A percentile compares a stretch with the other conserved stretches of the same genome.
phyloP scores from a whole-genome alignment of 2,888 invertebrate species.

The Limnephilus marmoratus region DNA sequence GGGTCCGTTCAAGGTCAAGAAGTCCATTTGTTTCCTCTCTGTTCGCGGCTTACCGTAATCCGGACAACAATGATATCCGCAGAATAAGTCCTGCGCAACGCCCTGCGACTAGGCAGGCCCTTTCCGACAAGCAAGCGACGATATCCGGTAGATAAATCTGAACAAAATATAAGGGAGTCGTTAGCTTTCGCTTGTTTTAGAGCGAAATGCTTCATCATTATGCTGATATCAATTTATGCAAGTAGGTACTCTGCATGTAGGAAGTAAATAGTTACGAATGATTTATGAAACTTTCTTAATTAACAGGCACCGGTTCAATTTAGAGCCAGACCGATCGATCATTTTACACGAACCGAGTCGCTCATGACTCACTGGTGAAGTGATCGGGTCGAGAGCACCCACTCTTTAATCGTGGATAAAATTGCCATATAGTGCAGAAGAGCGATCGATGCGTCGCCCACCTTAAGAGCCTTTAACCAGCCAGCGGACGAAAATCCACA shows the following conservation, averaged over 20 bases:
- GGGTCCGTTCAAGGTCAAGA: conserved; percentile 27
- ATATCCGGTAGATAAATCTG: conserved; percentile 13
- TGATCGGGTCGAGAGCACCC: too few species aligned
- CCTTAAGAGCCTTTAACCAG: too few species aligned
- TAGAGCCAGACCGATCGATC: too few species aligned
- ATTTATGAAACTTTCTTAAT: too few species aligned
- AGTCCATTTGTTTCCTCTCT: conserved; percentile 16
- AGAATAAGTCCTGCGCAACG: conserved; percentile 17
- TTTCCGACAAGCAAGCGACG: neutral
- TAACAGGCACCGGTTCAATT: too few species aligned
- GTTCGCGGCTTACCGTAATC: conserved; percentile 32
- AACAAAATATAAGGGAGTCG: neutral
- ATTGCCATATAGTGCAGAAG: too few species aligned
- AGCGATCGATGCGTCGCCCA: too few species aligned
- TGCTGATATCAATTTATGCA: neutral
- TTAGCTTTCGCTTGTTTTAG: neutral
- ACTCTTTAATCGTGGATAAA: too few species aligned
- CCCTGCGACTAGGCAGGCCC: neutral
- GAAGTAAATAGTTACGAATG: neutral
- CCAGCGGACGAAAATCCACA: too few species aligned
- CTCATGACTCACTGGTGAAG: too few species aligned
- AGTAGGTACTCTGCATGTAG: neutral
- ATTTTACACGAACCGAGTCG: too few species aligned
- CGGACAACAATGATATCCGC: conserved; percentile 27
- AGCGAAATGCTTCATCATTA: neutral